Evolutionary conservation across 2,797 vertebrate genomes (phyloP).

Genomic region (Picus viridis): DNA sequence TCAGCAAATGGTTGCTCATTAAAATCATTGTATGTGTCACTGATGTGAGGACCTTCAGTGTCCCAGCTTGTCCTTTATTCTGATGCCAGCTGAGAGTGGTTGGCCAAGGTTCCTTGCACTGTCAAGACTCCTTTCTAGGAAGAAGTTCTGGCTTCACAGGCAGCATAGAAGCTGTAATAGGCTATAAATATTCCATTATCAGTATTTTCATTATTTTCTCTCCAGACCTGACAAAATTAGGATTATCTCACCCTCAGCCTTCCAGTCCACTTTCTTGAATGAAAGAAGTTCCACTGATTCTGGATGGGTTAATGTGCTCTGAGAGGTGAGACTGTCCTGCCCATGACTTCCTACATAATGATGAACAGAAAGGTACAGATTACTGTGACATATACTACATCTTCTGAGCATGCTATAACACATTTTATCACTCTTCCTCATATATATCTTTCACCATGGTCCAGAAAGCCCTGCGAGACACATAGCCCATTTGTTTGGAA

Average conservation of each 20-base stretch:
- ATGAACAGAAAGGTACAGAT: not conserved
- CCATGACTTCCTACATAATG: rapidly evolving
- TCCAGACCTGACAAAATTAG: not conserved
- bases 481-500: not conserved
- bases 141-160: not conserved
- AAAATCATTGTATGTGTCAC: not conserved
- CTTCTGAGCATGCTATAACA: not conserved
- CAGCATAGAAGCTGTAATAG: not conserved
- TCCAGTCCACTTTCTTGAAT: not conserved
- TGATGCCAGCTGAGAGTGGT: not conserved
- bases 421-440: not conserved
- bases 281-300: not conserved
- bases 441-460: not conserved
- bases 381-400: not conserved
- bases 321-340: not conserved
- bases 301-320: not conserved
- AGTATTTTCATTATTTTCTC: not conserved
- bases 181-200: not conserved
- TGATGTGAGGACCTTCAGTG: not conserved
- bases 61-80: not conserved
- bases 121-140: not conserved
- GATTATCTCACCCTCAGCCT: not conserved
- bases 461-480: not conserved
- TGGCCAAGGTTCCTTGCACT: not conserved
- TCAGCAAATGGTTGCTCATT: not conserved